phyloP scores from a whole-genome alignment of 2,113 vertebrate genomes.

The Lagopus leucura region DNA sequence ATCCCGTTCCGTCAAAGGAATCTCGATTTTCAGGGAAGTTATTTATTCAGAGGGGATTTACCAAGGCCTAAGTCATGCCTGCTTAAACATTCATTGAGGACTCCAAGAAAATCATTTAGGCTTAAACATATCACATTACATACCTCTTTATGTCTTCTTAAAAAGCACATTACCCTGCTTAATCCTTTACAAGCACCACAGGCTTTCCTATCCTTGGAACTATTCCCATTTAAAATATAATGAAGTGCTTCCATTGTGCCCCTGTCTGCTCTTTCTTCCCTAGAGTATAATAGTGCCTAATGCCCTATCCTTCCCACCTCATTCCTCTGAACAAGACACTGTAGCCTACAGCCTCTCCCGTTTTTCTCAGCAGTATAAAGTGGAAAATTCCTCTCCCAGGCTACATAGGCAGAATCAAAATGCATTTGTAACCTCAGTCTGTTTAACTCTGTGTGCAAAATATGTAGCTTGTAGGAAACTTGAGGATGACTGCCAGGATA shows the following conservation, averaged over 20 bases:
- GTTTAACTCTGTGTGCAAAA: constrained; percentile 62
- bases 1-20: constrained; percentile 22
- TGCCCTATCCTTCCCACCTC: constrained; percentile 42
- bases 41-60: constrained; percentile 56
- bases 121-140: constrained; percentile 70
- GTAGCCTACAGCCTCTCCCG: background rate
- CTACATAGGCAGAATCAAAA: constrained; percentile 31
- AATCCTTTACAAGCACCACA: constrained; percentile 69
- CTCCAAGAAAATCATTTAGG: constrained; percentile 63
- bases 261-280: constrained; percentile 54
- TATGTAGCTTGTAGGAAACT: constrained; percentile 51
- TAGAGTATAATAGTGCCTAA: constrained; percentile 48
- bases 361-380: constrained; percentile 28
- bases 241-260: constrained; percentile 45
- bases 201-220: constrained; percentile 63
- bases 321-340: constrained; percentile 38
- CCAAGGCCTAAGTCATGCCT: constrained; percentile 45
- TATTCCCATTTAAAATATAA: constrained; percentile 62
- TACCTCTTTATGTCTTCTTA: constrained; percentile 68
- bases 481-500: constrained; percentile 49
- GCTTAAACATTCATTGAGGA: constrained; percentile 70
- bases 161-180: constrained; percentile 69
- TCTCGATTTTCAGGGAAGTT: constrained; percentile 8
- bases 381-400: constrained; percentile 38
- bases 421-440: constrained; percentile 10